Conservation (phyloP, 2,888 invertebrate species). For the Phymatocera aterrima region DNA sequence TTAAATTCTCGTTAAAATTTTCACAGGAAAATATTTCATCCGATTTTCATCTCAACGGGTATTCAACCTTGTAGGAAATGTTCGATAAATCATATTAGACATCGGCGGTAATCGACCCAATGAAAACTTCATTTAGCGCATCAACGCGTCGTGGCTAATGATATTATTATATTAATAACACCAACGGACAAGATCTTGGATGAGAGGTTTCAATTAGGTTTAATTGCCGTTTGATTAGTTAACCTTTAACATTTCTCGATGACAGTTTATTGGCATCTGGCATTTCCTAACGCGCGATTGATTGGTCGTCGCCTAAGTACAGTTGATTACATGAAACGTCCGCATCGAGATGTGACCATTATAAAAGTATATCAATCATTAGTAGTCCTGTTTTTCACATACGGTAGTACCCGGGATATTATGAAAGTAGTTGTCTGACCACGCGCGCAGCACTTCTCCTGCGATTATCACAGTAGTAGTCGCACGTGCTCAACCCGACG, state of each 20-base stretch:
- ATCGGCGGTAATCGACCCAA: constrained; percentile 4
- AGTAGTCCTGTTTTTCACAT: background rate
- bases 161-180: constrained; percentile 14
- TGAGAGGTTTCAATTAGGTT: constrained; percentile 20
- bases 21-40: background rate
- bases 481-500: background rate
- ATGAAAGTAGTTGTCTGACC: background rate
- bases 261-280: constrained; percentile 21
- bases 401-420: background rate
- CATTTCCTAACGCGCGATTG: background rate
- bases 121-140: constrained; percentile 14
- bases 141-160: constrained; percentile 1
- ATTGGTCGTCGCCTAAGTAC: background rate
- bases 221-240: constrained; percentile 35
- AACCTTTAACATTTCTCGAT: background rate
- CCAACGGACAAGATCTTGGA: background rate
- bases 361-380: background rate
- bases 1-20: background rate
- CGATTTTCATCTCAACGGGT: background rate
- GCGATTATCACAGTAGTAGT: background rate
- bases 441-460: background rate
- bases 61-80: background rate
- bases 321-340: background rate
- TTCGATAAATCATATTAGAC: background rate
- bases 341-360: background rate